Evolutionary conservation across 2,888 invertebrate species (phyloP).

Genomic region (Ochropleura leucogaster): DNA sequence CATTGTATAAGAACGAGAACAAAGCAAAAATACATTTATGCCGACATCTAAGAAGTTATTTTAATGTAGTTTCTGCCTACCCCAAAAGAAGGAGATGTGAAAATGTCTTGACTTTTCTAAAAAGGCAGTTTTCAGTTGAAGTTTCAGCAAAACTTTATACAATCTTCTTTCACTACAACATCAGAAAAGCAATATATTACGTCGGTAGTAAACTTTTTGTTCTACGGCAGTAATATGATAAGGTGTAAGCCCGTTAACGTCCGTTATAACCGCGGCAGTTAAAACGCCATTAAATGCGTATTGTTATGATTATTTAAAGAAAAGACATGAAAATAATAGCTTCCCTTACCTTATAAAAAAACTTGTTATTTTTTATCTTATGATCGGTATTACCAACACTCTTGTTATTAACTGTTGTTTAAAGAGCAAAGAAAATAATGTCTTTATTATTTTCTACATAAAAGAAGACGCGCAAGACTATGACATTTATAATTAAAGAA

Average conservation of each 20-base stretch:
- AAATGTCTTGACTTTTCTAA: background rate
- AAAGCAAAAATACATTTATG: background rate
- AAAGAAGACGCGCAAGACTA: background rate
- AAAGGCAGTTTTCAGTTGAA: background rate
- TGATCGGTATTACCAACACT: conserved; percentile 19
- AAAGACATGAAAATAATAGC: conserved; percentile 51
- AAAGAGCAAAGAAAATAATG: background rate
- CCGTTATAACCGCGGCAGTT: conserved; percentile 55
- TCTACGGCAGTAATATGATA: conserved; percentile 41
- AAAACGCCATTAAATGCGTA: conserved; percentile 56
- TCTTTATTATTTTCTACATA: background rate
- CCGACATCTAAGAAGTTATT: too few species aligned
- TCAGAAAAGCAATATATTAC: conserved; percentile 35
- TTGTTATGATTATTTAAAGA: conserved; percentile 54
- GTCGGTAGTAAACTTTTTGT: conserved; percentile 42
- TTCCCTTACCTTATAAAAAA: conserved; percentile 33
- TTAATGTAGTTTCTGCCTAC: too few species aligned
- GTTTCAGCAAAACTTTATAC: background rate
- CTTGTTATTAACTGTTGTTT: conserved; percentile 32
- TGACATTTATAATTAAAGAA: conserved; percentile 4
- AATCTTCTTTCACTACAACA: conserved; percentile 1
- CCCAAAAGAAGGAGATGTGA: background rate
- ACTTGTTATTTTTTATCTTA: conserved; percentile 32
- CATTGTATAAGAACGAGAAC: background rate
- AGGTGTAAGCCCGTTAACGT: conserved; percentile 60